phyloP scores from a whole-genome alignment of 2,888 invertebrate genomes.

The Perizoma affinitatum region DNA sequence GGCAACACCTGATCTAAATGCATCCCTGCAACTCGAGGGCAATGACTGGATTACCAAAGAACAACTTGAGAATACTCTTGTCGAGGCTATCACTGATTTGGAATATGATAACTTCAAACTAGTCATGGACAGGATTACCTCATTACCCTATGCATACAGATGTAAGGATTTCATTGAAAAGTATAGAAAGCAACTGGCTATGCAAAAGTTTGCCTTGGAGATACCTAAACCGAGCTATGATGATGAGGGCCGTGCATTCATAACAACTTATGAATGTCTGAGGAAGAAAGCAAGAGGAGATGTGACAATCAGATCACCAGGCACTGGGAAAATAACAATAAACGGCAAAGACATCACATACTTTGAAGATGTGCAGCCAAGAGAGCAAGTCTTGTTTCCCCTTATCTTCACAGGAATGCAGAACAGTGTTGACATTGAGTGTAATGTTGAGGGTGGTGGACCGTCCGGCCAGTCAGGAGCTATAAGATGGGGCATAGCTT shows the following conservation, averaged over 20 bases:
- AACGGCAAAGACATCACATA: slow-evolving; percentile 92
- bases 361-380: slow-evolving; percentile 87
- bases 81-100: slow-evolving; percentile 87
- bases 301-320: slow-evolving; percentile 92
- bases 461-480: slow-evolving; percentile 94
- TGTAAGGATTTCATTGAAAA: slow-evolving; percentile 89
- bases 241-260: slow-evolving; percentile 87
- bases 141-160: slow-evolving; percentile 89
- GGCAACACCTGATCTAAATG: slow-evolving; percentile 84
- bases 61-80: slow-evolving; percentile 85
- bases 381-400: slow-evolving; percentile 95
- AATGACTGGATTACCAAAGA: slow-evolving; percentile 87
- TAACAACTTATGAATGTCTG: slow-evolving; percentile 89
- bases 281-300: slow-evolving; percentile 89
- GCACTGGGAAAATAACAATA: slow-evolving; percentile 92
- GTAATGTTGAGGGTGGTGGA: slow-evolving; percentile 89
- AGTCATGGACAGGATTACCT: slow-evolving; percentile 88
- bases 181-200: slow-evolving; percentile 85
- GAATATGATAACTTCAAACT: slow-evolving; percentile 89
- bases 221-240: slow-evolving; percentile 88
- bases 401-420: slow-evolving; percentile 90
- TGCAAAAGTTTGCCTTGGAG: slow-evolving; percentile 83
- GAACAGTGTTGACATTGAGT: slow-evolving; percentile 92
- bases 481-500: slow-evolving; percentile 94
- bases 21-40: slow-evolving; percentile 69